Percentiles rank a stretch among this genome's conserved stretches.
Evolutionary conservation across 2,888 invertebrate species (phyloP).

Genomic region (Argynnis bischoffii): DNA sequence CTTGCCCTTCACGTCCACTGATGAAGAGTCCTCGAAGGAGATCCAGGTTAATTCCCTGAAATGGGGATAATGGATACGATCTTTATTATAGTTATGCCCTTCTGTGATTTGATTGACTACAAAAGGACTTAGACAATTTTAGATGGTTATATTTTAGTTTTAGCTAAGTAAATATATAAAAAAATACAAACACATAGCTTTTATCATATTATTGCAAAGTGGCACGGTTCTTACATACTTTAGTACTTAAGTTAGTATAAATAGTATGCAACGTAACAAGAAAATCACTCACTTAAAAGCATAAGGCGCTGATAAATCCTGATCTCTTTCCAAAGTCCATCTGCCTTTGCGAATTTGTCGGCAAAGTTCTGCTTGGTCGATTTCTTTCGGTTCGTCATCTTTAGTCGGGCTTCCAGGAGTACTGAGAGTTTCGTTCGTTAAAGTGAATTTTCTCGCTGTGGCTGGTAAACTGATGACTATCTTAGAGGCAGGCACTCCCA

Average conservation of each 20-base stretch:
- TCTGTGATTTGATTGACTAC: no score
- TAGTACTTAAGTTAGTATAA: no score
- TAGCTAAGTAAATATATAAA: no score
- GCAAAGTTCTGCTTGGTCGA: slow-evolving; percentile 84
- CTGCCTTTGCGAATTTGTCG: slow-evolving; percentile 80
- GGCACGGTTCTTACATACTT: no score
- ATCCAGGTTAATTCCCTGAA: slow-evolving; percentile 86
- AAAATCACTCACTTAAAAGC: slow-evolving; percentile 83
- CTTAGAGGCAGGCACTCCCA: slow-evolving; percentile 87
- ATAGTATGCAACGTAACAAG: neutral
- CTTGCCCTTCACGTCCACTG: slow-evolving; percentile 89
- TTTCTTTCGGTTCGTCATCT: slow-evolving; percentile 79
- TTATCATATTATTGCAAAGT: no score
- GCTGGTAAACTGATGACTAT: slow-evolving; percentile 88
- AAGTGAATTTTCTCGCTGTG: slow-evolving; percentile 85
- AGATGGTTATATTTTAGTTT: no score
- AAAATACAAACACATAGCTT: no score
- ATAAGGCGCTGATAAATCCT: slow-evolving; percentile 89
- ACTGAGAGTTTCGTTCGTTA: slow-evolving; percentile 84
- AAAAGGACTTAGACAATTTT: neutral
- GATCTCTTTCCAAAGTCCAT: slow-evolving; percentile 90
- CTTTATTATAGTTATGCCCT: neutral
- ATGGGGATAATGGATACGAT: slow-evolving; percentile 18
- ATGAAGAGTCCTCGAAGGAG: slow-evolving; percentile 88
- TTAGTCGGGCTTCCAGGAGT: slow-evolving; percentile 86